phyloP scores from a whole-genome alignment of 2,797 vertebrate species.

The Sitta carolinensis region DNA sequence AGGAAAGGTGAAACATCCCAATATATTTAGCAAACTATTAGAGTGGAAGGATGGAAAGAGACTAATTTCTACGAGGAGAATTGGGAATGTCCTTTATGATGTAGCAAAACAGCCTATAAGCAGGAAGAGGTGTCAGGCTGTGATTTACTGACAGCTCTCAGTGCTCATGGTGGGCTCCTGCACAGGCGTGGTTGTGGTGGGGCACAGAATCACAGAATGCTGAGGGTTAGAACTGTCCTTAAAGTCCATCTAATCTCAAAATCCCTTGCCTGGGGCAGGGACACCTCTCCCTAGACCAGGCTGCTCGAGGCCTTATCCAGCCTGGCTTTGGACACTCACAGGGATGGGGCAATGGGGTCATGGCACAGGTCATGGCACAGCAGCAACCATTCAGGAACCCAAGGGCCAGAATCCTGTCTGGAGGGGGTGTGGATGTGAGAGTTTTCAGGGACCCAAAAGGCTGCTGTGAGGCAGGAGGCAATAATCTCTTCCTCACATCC shows the following conservation, averaged over 20 bases:
- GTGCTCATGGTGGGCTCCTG: background rate
- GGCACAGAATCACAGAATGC: background rate
- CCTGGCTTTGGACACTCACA: background rate
- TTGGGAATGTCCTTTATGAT: background rate
- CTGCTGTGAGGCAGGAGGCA: background rate
- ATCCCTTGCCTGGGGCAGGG: background rate
- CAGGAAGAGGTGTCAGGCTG: background rate
- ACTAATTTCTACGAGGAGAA: background rate
- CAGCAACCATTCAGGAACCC: background rate
- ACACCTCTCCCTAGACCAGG: background rate
- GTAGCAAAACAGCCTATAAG: background rate
- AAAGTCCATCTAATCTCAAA: background rate
- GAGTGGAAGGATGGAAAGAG: background rate
- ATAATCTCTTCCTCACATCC: background rate
- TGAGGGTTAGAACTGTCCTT: background rate
- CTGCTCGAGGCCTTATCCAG: background rate
- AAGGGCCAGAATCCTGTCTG: background rate
- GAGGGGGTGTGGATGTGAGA: background rate
- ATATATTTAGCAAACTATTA: background rate
- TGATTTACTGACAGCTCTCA: background rate
- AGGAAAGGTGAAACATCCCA: background rate
- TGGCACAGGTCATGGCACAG: fast-evolving
- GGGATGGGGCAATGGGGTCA: background rate
- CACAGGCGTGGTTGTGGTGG: background rate
- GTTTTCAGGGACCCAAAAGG: background rate